Percentiles rank a stretch among this genome's conserved stretches.
Conservation (phyloP, 2,797 vertebrate species). For the Gymnothorax javanicus region DNA sequence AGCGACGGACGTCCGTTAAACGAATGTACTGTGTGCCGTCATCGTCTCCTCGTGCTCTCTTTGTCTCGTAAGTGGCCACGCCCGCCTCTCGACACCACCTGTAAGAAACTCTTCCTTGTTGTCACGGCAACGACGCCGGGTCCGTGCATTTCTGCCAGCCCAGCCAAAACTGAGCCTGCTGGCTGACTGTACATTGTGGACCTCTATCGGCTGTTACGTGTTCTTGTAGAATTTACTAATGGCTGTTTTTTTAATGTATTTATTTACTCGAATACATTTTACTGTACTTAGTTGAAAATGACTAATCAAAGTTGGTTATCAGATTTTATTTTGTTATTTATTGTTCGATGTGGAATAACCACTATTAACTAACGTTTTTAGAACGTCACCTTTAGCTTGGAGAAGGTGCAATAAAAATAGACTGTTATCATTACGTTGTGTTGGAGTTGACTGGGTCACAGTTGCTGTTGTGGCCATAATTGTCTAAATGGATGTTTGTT, state of each 20-base stretch:
- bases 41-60: slow-evolving; percentile 29
- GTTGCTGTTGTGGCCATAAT: background rate
- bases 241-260: slow-evolving; percentile 13
- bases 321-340: background rate
- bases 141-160: slow-evolving; percentile 26
- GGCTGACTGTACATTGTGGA: slow-evolving; percentile 7
- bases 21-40: slow-evolving; percentile 69
- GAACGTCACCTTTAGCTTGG: background rate
- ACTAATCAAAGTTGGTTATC: slow-evolving; percentile 6
- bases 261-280: slow-evolving; percentile 48
- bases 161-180: slow-evolving; percentile 23
- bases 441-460: background rate
- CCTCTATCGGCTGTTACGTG: slow-evolving; percentile 36
- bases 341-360: background rate
- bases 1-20: slow-evolving; percentile 55
- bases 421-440: slow-evolving; percentile 59
- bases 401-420: slow-evolving; percentile 40
- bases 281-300: background rate
- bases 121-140: slow-evolving; percentile 25
- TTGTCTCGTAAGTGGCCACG: slow-evolving; percentile 26
- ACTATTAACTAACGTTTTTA: slow-evolving; percentile 17
- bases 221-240: slow-evolving; percentile 26
- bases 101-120: slow-evolving; percentile 23
- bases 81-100: slow-evolving; percentile 32
- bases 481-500: background rate